Conservation (phyloP, 92 coral and sea anemone genomes). For the Porites divaricata region DNA sequence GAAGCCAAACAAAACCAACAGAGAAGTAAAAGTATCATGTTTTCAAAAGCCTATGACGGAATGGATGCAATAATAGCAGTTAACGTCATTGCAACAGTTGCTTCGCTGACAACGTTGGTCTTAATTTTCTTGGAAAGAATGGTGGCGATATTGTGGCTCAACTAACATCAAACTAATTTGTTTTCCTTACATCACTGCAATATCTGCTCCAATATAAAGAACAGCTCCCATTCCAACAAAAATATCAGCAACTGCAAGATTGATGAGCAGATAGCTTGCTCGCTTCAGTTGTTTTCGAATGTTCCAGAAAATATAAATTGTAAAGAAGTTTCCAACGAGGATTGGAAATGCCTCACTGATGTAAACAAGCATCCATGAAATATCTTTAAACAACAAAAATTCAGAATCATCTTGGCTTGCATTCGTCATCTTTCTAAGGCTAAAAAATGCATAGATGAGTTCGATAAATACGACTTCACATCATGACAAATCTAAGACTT, state of each 20-base stretch:
- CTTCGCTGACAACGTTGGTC: too few species aligned
- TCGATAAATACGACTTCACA: too few species aligned
- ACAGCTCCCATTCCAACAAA: neutral
- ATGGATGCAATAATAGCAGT: too few species aligned
- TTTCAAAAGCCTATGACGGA: neutral
- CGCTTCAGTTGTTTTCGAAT: conserved; percentile 1
- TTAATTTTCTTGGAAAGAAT: too few species aligned
- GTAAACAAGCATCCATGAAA: neutral
- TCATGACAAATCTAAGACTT: too few species aligned
- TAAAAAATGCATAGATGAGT: too few species aligned
- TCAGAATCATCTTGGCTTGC: neutral
- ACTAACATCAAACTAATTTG: neutral
- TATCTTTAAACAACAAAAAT: neutral
- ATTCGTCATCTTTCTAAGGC: neutral
- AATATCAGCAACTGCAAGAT: neutral
- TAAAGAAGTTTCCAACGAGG: neutral
- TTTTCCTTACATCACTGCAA: neutral
- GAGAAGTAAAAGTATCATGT: neutral
- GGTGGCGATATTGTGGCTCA: too few species aligned
- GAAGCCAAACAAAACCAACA: neutral
- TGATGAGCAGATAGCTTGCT: neutral
- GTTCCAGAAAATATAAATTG: neutral
- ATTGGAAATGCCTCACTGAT: neutral
- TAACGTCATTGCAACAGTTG: too few species aligned
- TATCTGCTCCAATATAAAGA: neutral